Base-by-base conservation (phyloP, 2,797 vertebrate genomes). In the Micropoecilia bifurca region DNA sequence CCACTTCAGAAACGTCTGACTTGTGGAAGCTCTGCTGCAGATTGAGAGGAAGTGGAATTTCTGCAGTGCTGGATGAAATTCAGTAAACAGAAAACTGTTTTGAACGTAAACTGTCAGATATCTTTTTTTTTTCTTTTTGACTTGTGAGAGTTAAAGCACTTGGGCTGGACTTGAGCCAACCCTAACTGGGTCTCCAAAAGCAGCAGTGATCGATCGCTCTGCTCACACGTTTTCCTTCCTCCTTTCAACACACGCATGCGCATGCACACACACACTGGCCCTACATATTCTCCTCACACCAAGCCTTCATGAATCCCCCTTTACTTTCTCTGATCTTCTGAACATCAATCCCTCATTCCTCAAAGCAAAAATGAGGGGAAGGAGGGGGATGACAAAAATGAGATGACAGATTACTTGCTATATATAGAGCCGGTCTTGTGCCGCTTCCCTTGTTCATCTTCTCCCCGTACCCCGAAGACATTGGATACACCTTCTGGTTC, bases 371-470 rank as follows among this genome's bases (percentile, higher is more conserved):
- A 90, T 0, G 86, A 89, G 86, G 85, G 84, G 83, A 90, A 82
- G 81, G 81, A 82, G 81, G 80, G 83, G 85, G 85, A 85, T 80
- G 91, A 91, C 90, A 91, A 88, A 92, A 93, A 83, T 82, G 83
- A 89, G 90, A 92, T 93, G 93, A 94, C 90, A 93, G 93, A 94
- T 93, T 90, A 93, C 88, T 87, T 90, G 85, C 94, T 95, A 95
- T 93, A 89, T 94, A 93, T 94, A 94, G 92, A 91, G 82, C 73
- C 71, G 53, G 85, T 88, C 81, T 90, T 85, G 43, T 79, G 82
- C 84, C 30, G 72, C 83, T 83, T 84, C 82, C 83, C 87, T 89
- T 89, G 89, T 94, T 93, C 91, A 92, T 94, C 86, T 92, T 90
- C 86, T 81, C 81, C 59, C 50, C 12, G 45, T 71, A 30, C 85